Percentiles rank a stretch among this genome's conserved stretches.
phyloP scores from a whole-genome alignment of 2,113 vertebrate genomes.

The Trinectes maculatus region DNA sequence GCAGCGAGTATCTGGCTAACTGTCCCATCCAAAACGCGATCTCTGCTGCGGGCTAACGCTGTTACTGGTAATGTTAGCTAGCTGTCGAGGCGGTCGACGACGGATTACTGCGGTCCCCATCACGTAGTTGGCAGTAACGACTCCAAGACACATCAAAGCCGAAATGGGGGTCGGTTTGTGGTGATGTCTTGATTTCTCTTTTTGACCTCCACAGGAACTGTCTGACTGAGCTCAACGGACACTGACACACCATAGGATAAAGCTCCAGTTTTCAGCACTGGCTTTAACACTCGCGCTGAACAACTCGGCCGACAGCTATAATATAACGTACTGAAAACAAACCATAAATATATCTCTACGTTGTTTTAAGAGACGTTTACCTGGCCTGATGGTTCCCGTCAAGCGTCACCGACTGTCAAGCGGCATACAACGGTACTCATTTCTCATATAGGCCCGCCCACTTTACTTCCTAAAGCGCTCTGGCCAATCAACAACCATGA shows the following conservation, averaged over 20 bases:
- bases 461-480: neutral
- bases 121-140: neutral
- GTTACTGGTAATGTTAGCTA: constrained; percentile 34
- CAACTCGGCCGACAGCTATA: neutral
- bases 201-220: constrained; percentile 50
- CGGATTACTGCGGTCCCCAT: neutral
- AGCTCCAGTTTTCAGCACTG: neutral
- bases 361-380: constrained; percentile 52
- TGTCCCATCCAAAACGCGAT: constrained; percentile 1
- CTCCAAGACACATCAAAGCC: accelerated
- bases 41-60: constrained; percentile 21
- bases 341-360: neutral
- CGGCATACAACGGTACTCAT: constrained; percentile 66
- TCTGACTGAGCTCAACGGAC: neutral
- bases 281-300: neutral
- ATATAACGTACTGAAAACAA: neutral
- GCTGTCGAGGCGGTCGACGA: constrained; percentile 10
- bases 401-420: constrained; percentile 65
- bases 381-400: constrained; percentile 70
- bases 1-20: constrained; percentile 18
- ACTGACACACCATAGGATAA: constrained; percentile 7
- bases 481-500: constrained; percentile 61
- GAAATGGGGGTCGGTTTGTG: accelerated
- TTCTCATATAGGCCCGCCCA: constrained; percentile 51
- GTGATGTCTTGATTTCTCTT: neutral